Conservation (phyloP, 1,140 invertebrate genomes). For the Coptotermes formosanus region DNA sequence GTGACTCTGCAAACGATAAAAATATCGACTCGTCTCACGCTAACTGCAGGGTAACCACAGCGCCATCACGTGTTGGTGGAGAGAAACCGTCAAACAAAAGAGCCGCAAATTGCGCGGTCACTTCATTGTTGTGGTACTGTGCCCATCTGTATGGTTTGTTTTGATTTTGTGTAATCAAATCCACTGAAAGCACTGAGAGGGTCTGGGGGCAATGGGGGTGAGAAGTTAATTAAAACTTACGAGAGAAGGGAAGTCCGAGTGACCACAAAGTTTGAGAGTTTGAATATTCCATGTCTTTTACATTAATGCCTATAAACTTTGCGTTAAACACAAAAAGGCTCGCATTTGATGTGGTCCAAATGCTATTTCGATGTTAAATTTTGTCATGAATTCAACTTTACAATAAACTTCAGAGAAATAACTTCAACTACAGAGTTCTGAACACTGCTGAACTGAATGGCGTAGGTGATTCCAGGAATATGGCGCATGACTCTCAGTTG, state of each 20-base stretch:
- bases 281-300: not conserved
- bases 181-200: not conserved
- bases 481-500: no score
- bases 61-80: not conserved
- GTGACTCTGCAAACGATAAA: not conserved
- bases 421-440: no score
- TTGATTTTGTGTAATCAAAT: not conserved
- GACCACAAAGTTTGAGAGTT: not conserved
- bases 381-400: no score
- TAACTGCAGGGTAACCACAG: not conserved
- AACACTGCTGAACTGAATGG: no score
- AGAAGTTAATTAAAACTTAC: conserved; percentile 20
- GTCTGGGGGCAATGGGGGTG: not conserved
- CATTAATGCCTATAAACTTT: not conserved
- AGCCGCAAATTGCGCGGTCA: not conserved
- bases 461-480: no score
- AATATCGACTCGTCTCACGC: not conserved
- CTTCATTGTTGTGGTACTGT: conserved; percentile 11
- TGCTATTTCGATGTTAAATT: no score
- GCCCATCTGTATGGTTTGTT: not conserved
- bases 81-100: not conserved
- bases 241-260: not conserved
- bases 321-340: not conserved
- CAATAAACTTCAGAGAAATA: no score
- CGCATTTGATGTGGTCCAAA: not conserved